Percentiles rank a stretch among this genome's conserved stretches.
These are phyloP conservation scores for Zeugodacus cucurbitae DNA, from an alignment of 1,140 invertebrate species.

Conservation along the genomic window DNA sequence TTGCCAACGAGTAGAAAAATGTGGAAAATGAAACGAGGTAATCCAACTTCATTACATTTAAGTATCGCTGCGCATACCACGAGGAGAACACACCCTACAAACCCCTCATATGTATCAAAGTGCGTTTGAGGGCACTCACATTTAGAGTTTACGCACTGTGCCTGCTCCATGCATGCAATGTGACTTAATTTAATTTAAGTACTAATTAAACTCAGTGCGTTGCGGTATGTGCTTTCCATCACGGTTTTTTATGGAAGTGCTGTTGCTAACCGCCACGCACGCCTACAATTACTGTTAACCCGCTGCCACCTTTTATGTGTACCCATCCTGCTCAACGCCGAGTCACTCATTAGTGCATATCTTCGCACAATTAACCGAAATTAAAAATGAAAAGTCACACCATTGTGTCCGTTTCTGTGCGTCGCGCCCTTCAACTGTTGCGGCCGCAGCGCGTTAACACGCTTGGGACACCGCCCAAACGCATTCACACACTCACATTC, in stretches of 20 bases:
- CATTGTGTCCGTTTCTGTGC: not conserved
- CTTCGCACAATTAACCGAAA: not conserved
- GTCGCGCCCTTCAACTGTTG: not conserved
- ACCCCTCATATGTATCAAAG: not conserved
- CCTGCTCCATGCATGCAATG: not conserved
- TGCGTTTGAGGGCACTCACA: not conserved
- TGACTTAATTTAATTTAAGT: not conserved
- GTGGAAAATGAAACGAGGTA: not conserved
- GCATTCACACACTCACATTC: not conserved
- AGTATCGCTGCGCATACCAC: not conserved
- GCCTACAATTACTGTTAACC: not conserved
- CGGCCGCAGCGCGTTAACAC: not conserved
- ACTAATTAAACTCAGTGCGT: not conserved
- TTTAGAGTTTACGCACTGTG: not conserved
- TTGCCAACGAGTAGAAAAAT: not conserved
- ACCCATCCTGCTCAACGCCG: not conserved
- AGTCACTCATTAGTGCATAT: not conserved
- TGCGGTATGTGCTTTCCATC: not conserved
- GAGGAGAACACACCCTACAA: not conserved
- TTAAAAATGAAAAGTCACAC: constrained; percentile 19
- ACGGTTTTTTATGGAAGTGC: not conserved
- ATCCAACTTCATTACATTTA: constrained; percentile 26
- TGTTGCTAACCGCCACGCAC: not conserved
- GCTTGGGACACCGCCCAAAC: not conserved
- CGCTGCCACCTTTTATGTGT: not conserved